Conservation (phyloP, 2,797 vertebrate species). For the Austrolebias charrua region DNA sequence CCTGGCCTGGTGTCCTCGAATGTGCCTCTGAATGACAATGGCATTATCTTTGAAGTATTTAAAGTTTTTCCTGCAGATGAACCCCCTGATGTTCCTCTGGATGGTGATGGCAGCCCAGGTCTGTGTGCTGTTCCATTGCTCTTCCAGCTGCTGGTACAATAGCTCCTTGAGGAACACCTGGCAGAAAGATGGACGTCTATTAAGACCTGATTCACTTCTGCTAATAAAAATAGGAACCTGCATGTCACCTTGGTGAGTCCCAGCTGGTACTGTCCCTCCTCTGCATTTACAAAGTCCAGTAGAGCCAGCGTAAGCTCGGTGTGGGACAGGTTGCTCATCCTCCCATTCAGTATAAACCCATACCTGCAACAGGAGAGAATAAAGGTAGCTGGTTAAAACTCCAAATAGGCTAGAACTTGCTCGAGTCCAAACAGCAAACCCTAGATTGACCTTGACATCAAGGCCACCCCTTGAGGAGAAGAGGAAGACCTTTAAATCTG, state of each 20-base stretch:
- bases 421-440: too few relatives aligned
- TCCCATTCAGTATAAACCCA: constrained; percentile 69
- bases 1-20: constrained; percentile 91
- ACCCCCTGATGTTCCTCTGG: constrained; percentile 83
- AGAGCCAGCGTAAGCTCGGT: constrained; percentile 73
- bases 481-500: too few relatives aligned
- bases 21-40: constrained; percentile 87
- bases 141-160: constrained; percentile 84
- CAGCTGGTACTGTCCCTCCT: constrained; percentile 73
- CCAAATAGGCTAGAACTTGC: too few relatives aligned
- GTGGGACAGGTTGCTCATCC: constrained; percentile 42
- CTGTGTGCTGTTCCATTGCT: constrained; percentile 78
- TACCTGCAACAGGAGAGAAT: constrained; percentile 68
- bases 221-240: neutral
- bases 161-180: constrained; percentile 89
- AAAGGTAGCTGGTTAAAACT: neutral
- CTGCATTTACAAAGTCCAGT: constrained; percentile 74
- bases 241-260: constrained; percentile 77
- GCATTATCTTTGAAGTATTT: constrained; percentile 85
- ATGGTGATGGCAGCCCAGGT: constrained; percentile 87
- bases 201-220: neutral
- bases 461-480: too few relatives aligned
- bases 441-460: too few relatives aligned
- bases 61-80: constrained; percentile 82
- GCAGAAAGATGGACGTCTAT: constrained; percentile 1